A percentile compares a stretch with the other conserved stretches of the same genome.
These are phyloP conservation scores for Gulo gulo DNA, from an alignment of 2,113 vertebrate genomes.

Conservation along the genomic window DNA sequence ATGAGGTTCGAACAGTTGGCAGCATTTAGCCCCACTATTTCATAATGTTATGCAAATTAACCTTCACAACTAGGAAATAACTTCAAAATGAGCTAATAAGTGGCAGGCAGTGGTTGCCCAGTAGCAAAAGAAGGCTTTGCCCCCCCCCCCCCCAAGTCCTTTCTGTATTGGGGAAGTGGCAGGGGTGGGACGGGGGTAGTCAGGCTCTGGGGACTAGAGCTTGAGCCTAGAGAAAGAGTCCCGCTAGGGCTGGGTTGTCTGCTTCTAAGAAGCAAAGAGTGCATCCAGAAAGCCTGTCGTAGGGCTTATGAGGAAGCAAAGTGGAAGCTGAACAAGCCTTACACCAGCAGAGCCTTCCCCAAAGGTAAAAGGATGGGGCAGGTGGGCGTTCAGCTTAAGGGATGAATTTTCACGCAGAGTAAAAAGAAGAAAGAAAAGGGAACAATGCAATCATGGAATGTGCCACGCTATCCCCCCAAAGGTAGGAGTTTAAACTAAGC, in stretches of 20 bases:
- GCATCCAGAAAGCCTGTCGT: background rate
- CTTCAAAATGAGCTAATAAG: slow-evolving; percentile 53
- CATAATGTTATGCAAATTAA: slow-evolving; percentile 39
- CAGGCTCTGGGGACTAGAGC: background rate
- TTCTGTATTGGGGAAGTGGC: background rate
- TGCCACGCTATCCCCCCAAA: background rate
- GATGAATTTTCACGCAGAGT: background rate
- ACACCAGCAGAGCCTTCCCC: background rate
- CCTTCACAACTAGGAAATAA: slow-evolving; percentile 49
- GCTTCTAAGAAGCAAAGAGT: background rate
- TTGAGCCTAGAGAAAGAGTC: background rate
- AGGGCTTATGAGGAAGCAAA: background rate
- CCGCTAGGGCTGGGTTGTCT: background rate
- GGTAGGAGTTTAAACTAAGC: background rate
- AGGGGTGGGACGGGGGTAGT: accelerated
- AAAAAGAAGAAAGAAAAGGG: background rate
- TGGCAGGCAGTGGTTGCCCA: slow-evolving; percentile 29
- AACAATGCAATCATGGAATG: background rate
- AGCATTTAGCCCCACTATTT: background rate
- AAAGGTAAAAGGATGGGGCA: background rate
- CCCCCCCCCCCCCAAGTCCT: background rate
- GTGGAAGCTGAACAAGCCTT: background rate
- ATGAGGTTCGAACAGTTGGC: background rate
- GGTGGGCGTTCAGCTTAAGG: background rate
- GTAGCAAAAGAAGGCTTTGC: background rate